Base-by-base conservation (phyloP, 37 sponge, comb jelly and placozoan genomes). In the Amphimedon queenslandica region DNA sequence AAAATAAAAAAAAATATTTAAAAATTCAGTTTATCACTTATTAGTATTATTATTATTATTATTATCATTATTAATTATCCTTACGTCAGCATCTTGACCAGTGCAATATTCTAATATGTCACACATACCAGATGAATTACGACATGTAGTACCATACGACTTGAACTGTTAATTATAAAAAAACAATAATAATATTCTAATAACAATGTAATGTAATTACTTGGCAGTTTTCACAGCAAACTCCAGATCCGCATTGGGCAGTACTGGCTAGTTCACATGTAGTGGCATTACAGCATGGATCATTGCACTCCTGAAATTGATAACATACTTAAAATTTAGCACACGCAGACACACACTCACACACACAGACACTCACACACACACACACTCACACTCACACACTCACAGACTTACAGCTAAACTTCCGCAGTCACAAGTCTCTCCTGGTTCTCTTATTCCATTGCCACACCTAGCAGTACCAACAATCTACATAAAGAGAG, bases 201-300 rank as follows among this genome's bases (percentile, higher is more conserved):
- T 47, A 47, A 18, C 13, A 8, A 47, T 18, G 8, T 18, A 10
- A 55, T 24, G 21, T 38, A 57, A 58, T 73, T 27, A 73, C 74
- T 37, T 58, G 40, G 35, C 74, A 73, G 37, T 55, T 69, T 23
- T 38, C 30, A 42, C 92, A 91, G 37, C 66, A 71, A 4, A 63
- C 79, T 20, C 85, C 90, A 40, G 77, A 24, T 27, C 37, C 30
- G 57, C 90, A 89, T 35, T 70, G 67, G 1, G 86, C 90, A 21
- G 77, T 77, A 20, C 40, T 8, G 10, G 53, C 76, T 34, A 91
- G 72, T 41, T 82, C 65, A 51, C 92, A 91, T 6, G 79, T 86
- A 34, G 63, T 64, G 2, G 88, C 72, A 82, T 91, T 86, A 60
- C 92, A 91, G 72, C 92, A 91, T 18, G 70, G 71, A 39, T 91